Conservation (phyloP, 1,140 invertebrate genomes). For the Dysdera silvatica region DNA sequence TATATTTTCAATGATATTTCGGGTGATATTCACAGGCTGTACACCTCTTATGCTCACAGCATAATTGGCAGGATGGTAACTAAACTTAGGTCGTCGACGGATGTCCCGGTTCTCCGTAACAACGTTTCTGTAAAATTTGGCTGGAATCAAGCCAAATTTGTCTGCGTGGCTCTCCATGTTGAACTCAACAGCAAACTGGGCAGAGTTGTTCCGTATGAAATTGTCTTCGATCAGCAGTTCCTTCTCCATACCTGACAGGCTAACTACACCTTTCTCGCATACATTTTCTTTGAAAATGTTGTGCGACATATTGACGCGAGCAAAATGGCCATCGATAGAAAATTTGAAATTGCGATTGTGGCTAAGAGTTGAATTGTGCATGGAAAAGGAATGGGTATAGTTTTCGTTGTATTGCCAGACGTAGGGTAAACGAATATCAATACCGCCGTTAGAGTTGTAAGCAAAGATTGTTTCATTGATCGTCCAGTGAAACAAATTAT, state of each 20-base stretch:
- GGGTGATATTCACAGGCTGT: conserved; percentile 81
- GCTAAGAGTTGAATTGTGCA: conserved; percentile 77
- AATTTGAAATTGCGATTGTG: conserved; percentile 78
- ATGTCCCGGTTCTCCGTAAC: conserved; percentile 31
- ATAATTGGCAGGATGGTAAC: conserved; percentile 59
- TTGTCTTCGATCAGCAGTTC: conserved; percentile 67
- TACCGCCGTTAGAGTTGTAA: conserved; percentile 70
- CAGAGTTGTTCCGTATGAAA: conserved; percentile 68
- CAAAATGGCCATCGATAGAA: conserved; percentile 82
- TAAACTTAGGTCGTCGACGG: conserved; percentile 32
- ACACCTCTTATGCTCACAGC: conserved; percentile 87
- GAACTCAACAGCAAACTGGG: conserved; percentile 80
- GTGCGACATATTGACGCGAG: conserved; percentile 61
- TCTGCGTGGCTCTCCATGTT: conserved; percentile 85
- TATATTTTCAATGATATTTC: conserved; percentile 83
- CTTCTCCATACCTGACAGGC: conserved; percentile 94
- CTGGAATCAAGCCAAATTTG: conserved; percentile 55
- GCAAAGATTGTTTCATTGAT: conserved; percentile 73
- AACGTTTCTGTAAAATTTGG: conserved; percentile 33
- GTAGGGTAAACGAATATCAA: conserved; percentile 77
- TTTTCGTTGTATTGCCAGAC: conserved; percentile 93
- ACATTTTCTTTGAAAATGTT: conserved; percentile 79
- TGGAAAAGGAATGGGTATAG: conserved; percentile 77
- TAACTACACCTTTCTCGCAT: conserved; percentile 72
- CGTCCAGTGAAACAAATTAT: conserved; percentile 86